Evolutionary conservation across 2,113 vertebrate species (phyloP).

Genomic region (Lutjanus erythropterus): DNA sequence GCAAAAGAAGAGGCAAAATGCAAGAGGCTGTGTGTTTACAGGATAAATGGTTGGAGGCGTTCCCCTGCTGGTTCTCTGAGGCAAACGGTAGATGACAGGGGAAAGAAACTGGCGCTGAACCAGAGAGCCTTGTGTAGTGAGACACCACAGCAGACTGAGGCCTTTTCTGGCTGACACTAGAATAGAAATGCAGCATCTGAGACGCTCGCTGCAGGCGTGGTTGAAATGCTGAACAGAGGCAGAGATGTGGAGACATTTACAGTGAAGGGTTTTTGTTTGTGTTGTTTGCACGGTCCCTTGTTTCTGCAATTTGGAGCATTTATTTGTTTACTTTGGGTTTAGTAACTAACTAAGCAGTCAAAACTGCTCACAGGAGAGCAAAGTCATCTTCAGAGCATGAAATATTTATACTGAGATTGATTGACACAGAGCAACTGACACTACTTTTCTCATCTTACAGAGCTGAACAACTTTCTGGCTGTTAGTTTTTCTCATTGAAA

Average conservation of each 20-base stretch:
- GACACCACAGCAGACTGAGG: slow-evolving; percentile 69
- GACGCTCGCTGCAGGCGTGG: slow-evolving; percentile 61
- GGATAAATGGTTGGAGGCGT: slow-evolving; percentile 80
- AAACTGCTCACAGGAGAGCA: slow-evolving; percentile 17
- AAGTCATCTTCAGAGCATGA: slow-evolving; percentile 33
- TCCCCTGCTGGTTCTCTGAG: slow-evolving; percentile 77
- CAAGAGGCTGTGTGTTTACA: slow-evolving; percentile 74
- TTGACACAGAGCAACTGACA: too few relatives aligned
- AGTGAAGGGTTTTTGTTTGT: slow-evolving; percentile 48
- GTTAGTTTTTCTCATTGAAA: too few relatives aligned
- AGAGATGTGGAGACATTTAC: slow-evolving; percentile 64
- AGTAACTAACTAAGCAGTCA: slow-evolving; percentile 38
- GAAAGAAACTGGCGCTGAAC: slow-evolving; percentile 66
- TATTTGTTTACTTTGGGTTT: slow-evolving; percentile 63
- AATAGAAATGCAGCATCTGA: slow-evolving; percentile 77
- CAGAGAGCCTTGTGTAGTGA: slow-evolving; percentile 71
- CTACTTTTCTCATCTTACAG: slow-evolving; percentile 16
- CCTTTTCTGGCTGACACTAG: slow-evolving; percentile 77
- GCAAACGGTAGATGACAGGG: slow-evolving; percentile 79
- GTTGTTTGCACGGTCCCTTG: slow-evolving; percentile 41
- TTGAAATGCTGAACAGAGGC: slow-evolving; percentile 71
- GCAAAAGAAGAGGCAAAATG: slow-evolving; percentile 65
- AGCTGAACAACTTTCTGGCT: too few relatives aligned
- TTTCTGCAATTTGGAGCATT: slow-evolving; percentile 65
- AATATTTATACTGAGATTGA: slow-evolving; percentile 15